phyloP scores from a whole-genome alignment of 2,113 vertebrate species.

The Siphamia tubifer region DNA sequence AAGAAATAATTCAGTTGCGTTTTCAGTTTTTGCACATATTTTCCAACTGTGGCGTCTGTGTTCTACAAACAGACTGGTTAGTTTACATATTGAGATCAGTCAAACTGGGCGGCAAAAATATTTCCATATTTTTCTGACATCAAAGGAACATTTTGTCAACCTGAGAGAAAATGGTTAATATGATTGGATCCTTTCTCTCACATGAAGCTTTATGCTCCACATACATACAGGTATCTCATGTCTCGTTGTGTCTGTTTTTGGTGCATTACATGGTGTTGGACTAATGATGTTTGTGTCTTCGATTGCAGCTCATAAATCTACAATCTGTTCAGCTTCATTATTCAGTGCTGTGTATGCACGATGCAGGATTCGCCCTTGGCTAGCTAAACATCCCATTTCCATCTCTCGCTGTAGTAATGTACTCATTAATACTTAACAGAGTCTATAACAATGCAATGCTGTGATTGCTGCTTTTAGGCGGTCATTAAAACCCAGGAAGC shows the following conservation, averaged over 20 bases:
- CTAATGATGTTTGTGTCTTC: slow-evolving; percentile 40
- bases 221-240: not conserved
- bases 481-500: slow-evolving; percentile 37
- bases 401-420: slow-evolving; percentile 36
- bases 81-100: no score
- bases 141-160: no score
- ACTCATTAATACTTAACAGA: slow-evolving; percentile 59
- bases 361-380: slow-evolving; percentile 28
- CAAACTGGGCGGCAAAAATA: no score
- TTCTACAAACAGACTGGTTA: no score
- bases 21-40: no score
- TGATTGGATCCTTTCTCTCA: not conserved
- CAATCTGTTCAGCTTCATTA: slow-evolving; percentile 41
- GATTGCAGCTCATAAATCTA: slow-evolving; percentile 27
- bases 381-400: slow-evolving; percentile 41
- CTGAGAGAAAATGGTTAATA: no score
- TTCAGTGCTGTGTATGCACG: slow-evolving; percentile 19
- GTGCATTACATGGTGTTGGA: not conserved
- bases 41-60: no score
- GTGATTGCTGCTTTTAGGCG: slow-evolving; percentile 25
- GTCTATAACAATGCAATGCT: slow-evolving; percentile 16
- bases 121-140: no score
- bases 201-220: not conserved
- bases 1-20: no score
- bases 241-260: not conserved